Evolutionary conservation across 2,113 vertebrate genomes (phyloP).

Genomic region (Nothobranchius furzeri): DNA sequence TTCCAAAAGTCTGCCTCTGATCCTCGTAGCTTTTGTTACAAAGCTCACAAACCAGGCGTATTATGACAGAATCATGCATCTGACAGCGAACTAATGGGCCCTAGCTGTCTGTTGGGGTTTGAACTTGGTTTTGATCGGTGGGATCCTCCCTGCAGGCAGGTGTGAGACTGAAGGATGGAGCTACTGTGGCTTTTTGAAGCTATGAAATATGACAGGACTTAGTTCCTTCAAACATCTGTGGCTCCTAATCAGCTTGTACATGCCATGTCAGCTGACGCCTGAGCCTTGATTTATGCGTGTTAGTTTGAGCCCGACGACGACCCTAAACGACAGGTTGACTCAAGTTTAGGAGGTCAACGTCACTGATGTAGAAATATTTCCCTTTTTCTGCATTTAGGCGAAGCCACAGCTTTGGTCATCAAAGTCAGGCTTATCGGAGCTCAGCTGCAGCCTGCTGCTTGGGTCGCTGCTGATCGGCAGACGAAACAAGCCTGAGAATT

Average conservation of each 20-base stretch:
- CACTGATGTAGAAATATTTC: constrained; percentile 18
- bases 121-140: constrained; percentile 23
- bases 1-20: constrained; percentile 17
- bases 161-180: constrained; percentile 11
- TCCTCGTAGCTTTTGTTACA: constrained; percentile 11
- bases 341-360: constrained; percentile 3
- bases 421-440: constrained; percentile 36
- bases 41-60: constrained; percentile 19
- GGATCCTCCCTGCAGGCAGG: constrained; percentile 18
- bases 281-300: constrained; percentile 10
- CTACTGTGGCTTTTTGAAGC: constrained; percentile 36
- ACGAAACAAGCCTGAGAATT: constrained; percentile 34
- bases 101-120: constrained; percentile 14
- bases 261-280: constrained; percentile 30
- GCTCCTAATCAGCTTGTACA: constrained; percentile 11
- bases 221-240: constrained; percentile 39
- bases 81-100: constrained; percentile 28
- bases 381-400: neutral
- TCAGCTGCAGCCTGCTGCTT: constrained; percentile 19
- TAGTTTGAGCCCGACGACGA: neutral
- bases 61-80: constrained; percentile 48
- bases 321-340: constrained; percentile 8
- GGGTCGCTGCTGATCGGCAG: constrained; percentile 28
- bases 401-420: constrained; percentile 25
- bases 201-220: constrained; percentile 34